Evolutionary conservation across 2,797 vertebrate species (phyloP).

Genomic region (Champsocephalus esox): DNA sequence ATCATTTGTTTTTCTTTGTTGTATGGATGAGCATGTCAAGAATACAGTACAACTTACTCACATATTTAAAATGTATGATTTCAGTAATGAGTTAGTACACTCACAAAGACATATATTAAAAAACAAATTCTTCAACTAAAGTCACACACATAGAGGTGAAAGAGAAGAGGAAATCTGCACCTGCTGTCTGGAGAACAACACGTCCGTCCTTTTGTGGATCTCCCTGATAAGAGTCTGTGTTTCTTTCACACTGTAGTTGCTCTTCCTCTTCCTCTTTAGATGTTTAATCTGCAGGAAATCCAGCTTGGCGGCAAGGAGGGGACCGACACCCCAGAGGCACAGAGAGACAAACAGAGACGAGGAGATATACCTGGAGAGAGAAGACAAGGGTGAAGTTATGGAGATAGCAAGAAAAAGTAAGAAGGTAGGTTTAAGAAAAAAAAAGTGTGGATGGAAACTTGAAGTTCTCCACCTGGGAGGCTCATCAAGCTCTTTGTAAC

Average conservation of each 20-base stretch:
- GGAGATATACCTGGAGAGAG: neutral
- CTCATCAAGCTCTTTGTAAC: constrained; percentile 14
- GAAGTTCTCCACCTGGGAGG: constrained; percentile 35
- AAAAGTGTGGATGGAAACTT: neutral
- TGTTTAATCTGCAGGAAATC: constrained; percentile 91
- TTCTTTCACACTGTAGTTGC: constrained; percentile 96
- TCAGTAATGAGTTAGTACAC: neutral
- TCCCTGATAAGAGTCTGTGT: constrained; percentile 94
- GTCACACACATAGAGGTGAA: neutral
- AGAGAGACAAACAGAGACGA: constrained; percentile 6
- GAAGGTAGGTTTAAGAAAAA: neutral
- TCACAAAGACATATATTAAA: neutral
- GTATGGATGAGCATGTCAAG: neutral
- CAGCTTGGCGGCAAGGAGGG: constrained; percentile 68
- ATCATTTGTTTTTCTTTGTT: neutral
- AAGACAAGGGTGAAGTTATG: too few species aligned
- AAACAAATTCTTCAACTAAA: neutral
- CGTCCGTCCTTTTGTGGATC: constrained; percentile 92
- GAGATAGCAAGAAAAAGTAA: neutral
- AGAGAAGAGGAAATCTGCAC: constrained; percentile 34
- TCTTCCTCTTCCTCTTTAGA: constrained; percentile 95
- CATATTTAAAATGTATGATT: too few species aligned
- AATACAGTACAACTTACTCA: too few species aligned
- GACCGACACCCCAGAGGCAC: constrained; percentile 31
- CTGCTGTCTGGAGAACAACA: constrained; percentile 93